Evolutionary conservation across 1,140 invertebrate species (phyloP).

Genomic region (Aethina tumida): DNA sequence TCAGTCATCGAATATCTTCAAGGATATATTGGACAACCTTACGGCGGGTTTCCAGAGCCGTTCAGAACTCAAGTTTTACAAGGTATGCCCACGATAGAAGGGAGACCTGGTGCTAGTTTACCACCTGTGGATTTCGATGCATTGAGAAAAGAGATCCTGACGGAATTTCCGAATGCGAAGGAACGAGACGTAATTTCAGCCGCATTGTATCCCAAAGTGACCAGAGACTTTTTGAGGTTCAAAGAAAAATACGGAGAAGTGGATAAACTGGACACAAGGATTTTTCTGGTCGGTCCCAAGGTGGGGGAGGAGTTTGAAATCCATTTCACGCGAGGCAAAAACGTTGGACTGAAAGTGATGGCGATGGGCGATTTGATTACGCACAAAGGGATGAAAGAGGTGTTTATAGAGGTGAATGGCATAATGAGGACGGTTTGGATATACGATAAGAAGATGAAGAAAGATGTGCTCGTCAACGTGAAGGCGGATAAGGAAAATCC

Average conservation of each 20-base stretch:
- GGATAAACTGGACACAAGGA: conserved; percentile 87
- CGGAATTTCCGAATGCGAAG: conserved; percentile 37
- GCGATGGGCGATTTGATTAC: conserved; percentile 91
- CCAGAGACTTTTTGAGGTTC: conserved; percentile 86
- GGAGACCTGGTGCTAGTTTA: conserved; percentile 79
- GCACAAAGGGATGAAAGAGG: conserved; percentile 81
- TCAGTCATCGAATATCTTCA: conserved; percentile 97
- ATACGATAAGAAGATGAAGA: conserved; percentile 80
- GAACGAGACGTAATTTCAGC: conserved; percentile 92
- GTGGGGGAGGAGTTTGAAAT: conserved; percentile 96
- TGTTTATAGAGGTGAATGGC: conserved; percentile 99
- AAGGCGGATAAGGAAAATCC: conserved; percentile 84
- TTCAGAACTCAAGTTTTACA: conserved; percentile 71
- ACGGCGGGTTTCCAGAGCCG: conserved; percentile 95
- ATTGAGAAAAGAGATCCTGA: conserved; percentile 65
- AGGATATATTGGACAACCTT: conserved; percentile 89
- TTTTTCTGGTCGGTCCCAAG: conserved; percentile 94
- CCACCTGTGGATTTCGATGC: conserved; percentile 80
- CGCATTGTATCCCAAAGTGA: conserved; percentile 94
- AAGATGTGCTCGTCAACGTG: conserved; percentile 90
- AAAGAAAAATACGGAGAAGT: conserved; percentile 88
- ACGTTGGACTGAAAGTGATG: conserved; percentile 85
- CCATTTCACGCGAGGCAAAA: conserved; percentile 92
- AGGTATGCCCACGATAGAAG: conserved; percentile 79
- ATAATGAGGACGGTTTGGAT: conserved; percentile 91